Base-by-base conservation (phyloP, 1,140 invertebrate species). In the Neodiprion fabricii region DNA sequence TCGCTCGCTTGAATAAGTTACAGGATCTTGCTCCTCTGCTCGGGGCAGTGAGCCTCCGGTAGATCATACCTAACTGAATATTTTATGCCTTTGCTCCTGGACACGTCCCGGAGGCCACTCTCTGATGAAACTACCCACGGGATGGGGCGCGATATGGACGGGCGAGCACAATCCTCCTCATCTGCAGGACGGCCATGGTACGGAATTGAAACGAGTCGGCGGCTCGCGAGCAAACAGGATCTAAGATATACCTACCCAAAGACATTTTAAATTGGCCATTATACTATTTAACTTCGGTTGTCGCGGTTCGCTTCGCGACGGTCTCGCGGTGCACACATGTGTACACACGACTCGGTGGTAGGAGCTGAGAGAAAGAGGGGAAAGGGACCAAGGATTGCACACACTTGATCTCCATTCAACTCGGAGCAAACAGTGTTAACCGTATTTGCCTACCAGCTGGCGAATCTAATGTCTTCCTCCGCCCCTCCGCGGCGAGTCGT, bases 201-300 rank as follows among this genome's bases (percentile, higher is more conserved):
- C 53, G 28, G 28, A 61, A 61, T 61, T 61, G 11, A 61, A 61
- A 61, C 53, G 67, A 69, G 53, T 40, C 53, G 11, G 11, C 53
- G 53, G 53, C 53, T 47, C 67, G 40, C 21, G 69, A 74, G 83
- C 83, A 85, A 85, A 85, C 80, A 85, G 79, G 82, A 79, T 85
- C 83, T 85, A 83, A 85, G 83, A 84, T 40, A 40, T 85, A 84
- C 83, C 82, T 85, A 84, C 83, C 82, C 79, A 70, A 76, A 73
- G 76, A 87, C 83, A 86, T 87, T 88, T 87, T 87, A 88, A 88
- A 87, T 88, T 88, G 86, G 85, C 86, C 83, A 88, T 88, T 88
- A 88, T 88, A 87, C 84, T 88, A 87, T 88, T 88, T 88, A 87
- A 87, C 86, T 87, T 88, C 83, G 85, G 84, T 85, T 84, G 82